Conservation (phyloP, 2,888 invertebrate species). For the Drosophila koepferae region DNA sequence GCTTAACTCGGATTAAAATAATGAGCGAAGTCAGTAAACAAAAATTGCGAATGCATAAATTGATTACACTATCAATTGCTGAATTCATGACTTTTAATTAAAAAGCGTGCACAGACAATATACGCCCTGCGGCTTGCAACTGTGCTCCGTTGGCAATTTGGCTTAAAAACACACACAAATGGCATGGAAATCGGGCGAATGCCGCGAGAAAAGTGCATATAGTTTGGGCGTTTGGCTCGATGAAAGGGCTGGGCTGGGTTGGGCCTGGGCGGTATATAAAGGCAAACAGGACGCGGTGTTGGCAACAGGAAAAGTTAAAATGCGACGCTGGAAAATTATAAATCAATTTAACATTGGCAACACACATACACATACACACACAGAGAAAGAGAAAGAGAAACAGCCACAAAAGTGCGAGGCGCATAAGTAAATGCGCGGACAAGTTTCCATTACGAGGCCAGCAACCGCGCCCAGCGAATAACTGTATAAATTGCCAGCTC, state of each 20-base stretch:
- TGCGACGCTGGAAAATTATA: slow-evolving; percentile 72
- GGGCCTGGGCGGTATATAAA: slow-evolving; percentile 24
- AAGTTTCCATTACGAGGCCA: slow-evolving; percentile 57
- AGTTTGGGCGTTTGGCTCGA: slow-evolving; percentile 2
- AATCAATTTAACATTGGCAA: slow-evolving; percentile 74
- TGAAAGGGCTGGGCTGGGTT: slow-evolving; percentile 10
- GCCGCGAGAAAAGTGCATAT: slow-evolving; percentile 11
- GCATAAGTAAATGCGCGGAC: slow-evolving; percentile 75
- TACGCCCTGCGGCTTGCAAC: slow-evolving; percentile 35
- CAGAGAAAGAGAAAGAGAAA: no score
- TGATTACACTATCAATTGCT: slow-evolving; percentile 76
- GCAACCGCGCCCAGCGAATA: slow-evolving; percentile 47
- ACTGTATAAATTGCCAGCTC: slow-evolving; percentile 78
- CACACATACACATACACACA: slow-evolving; percentile 17
- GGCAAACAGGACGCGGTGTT: slow-evolving; percentile 56
- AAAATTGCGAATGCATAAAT: slow-evolving; percentile 52
- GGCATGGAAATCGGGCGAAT: slow-evolving; percentile 41
- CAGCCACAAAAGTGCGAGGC: slow-evolving; percentile 48
- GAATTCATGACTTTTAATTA: slow-evolving; percentile 76
- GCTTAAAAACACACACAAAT: slow-evolving; percentile 49
- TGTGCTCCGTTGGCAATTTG: slow-evolving; percentile 58
- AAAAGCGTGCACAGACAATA: slow-evolving; percentile 41
- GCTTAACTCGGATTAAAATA: slow-evolving; percentile 34
- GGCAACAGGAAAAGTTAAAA: slow-evolving; percentile 75
- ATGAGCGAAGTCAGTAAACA: slow-evolving; percentile 39